Evolutionary conservation across 2,888 invertebrate species (phyloP), one percentile per base, ranked within the genome.

Genomic region (Pyrgus malvae): DNA sequence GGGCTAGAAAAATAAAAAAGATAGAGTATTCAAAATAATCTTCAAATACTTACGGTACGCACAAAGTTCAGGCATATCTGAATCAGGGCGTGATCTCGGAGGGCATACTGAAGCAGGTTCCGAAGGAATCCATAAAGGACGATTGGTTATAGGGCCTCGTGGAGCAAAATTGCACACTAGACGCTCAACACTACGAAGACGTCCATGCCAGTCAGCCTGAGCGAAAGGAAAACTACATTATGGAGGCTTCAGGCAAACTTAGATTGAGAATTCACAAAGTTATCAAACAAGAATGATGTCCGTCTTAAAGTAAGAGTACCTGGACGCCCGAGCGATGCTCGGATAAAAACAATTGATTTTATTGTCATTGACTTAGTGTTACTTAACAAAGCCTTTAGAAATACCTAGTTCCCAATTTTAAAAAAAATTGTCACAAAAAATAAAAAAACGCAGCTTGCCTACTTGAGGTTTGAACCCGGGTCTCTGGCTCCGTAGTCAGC

Each of bases 131-230:
- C 89, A 88, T 9, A 87, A 53, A 0, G 80, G 60, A 0, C 74
- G 73, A 1, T 58, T 57, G 0, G 67, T 56, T 0, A 55, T 17
- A 0, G 86, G 86, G 0, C 88, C 87, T 0, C 72, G 69, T 0
- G 89, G 89, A 0, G 86, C 81, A 27, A 88, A 68, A 68, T 89
- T 89, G 63, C 89, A 89, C 1, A 89, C 89, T 35, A 89, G 59
- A 0, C 89, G 74, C 60, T 83, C 85, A n/a, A 88, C 82, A 16
- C 70, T 81, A 2, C 83, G 78, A 0, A 77, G 58, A 1, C 84
- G 83, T 1, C 76, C 85, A 38, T 72, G 69, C 66, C 66, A 66
- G 2, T 63, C 59, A 1, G 71, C 57, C 80, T 80, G 16, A 9
- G 9, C 35, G 9, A 0, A 31, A 7, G 5, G 12, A 31, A 31